Evolutionary conservation across 2,113 vertebrate genomes (phyloP), one percentile per base, ranked within the genome.

Genomic region (Neogobius melanostomus): DNA sequence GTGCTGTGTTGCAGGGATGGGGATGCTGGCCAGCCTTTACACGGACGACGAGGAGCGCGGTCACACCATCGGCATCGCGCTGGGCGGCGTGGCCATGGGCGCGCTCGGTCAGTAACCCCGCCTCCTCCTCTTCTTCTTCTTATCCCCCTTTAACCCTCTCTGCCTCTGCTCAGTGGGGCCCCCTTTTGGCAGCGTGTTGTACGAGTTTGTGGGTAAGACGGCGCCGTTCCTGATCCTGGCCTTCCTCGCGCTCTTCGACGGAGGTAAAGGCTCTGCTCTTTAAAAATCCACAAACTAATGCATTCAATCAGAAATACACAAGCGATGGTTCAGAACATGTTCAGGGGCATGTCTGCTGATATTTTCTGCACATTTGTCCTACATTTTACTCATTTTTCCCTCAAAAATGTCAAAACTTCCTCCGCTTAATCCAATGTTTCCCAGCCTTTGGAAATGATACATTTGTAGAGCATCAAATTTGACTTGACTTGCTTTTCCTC

Each of bases 21-120:
- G 97, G n/a, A 95, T 99, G 95, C 93, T 98, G 0, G 98, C 97
- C 68, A 98, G 95, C 7, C 94, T 98, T 16, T 99, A 99, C 75
- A 96, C 96, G 0, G 93, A 98, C 15, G 97, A 99, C 16, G 95
- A 97, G 65, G 96, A 99, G 86, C 87, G 98, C 86, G 96, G 98
- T 70, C 95, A 95, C 0, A 96, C 96, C 7, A 98, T 99, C 74
- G 97, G 97, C 1, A 95, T 98, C 8, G 98, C 98, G 5, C 83
- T 99, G 42, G 96, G 97, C 80, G 98, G 98, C 82, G 91, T 99
- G 67, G 98, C 98, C 8, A 88, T 99, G 93, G 98, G 98, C 47
- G 97, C 99, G 5, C 75, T 99, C 71, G 95, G 98, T 99, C 62
- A 78, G 95, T 95, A 21, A 21, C 21, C 21, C 21, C 21, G 21